A percentile compares a stretch with the other conserved stretches of the same genome.
Conservation (phyloP, 1,140 invertebrate genomes). For the Penaeus japonicus region DNA sequence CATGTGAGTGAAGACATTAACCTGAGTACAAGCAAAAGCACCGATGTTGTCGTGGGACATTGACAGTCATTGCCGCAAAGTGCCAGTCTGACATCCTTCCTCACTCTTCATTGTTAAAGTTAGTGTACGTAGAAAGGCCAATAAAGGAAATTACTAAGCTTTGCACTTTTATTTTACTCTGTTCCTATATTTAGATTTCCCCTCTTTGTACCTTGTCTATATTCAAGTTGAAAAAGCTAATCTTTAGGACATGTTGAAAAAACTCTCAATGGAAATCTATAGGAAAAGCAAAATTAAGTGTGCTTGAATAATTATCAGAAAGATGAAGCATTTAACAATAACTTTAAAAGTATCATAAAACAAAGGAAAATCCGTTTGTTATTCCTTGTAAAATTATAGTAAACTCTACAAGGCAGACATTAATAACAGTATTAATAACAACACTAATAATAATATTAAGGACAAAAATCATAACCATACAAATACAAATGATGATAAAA, state of each 20-base stretch:
- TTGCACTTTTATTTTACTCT: neutral
- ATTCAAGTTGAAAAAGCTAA: too few relatives aligned
- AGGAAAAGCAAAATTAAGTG: too few relatives aligned
- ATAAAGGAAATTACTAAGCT: conserved; percentile 43
- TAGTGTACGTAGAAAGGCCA: conserved; percentile 48
- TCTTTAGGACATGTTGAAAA: too few relatives aligned
- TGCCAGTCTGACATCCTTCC: conserved; percentile 18
- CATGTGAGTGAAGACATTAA: neutral
- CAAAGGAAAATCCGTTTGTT: too few relatives aligned
- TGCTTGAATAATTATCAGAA: neutral
- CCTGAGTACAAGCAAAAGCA: neutral
- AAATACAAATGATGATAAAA: neutral
- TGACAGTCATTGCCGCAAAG: conserved; percentile 28
- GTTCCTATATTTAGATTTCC: neutral
- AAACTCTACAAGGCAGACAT: neutral
- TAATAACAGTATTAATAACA: too few relatives aligned
- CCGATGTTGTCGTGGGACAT: neutral
- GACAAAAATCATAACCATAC: neutral
- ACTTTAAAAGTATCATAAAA: too few relatives aligned
- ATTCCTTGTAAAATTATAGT: neutral
- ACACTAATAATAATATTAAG: too few relatives aligned
- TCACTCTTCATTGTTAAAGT: conserved; percentile 46
- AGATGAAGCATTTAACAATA: neutral
- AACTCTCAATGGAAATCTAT: too few relatives aligned
- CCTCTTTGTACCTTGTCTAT: neutral